Percentiles rank a stretch among this genome's conserved stretches.
These are phyloP conservation scores for Corythornis vintsioides DNA, from an alignment of 2,113 vertebrate species.

Conservation along the genomic window DNA sequence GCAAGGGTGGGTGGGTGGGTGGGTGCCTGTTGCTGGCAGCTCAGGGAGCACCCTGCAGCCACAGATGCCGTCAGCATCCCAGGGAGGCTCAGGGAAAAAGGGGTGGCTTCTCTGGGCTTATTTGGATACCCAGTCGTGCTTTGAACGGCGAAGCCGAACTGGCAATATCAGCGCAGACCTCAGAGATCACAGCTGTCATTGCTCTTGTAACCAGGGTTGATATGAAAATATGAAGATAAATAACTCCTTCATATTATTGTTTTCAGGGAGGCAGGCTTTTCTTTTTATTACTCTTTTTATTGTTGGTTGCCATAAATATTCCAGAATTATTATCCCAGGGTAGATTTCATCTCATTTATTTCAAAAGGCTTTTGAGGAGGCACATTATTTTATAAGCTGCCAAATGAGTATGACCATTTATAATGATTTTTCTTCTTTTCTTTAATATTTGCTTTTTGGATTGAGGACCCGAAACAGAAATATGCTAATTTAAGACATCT, in stretches of 20 bases:
- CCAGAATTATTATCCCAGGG: slow-evolving; percentile 53
- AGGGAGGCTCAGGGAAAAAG: not conserved
- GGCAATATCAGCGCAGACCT: not conserved
- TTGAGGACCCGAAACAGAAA: slow-evolving; percentile 61
- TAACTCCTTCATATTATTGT: slow-evolving; percentile 60
- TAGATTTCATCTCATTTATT: slow-evolving; percentile 67
- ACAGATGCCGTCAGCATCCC: not conserved
- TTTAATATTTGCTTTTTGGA: slow-evolving; percentile 65
- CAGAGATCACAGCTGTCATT: slow-evolving; percentile 25
- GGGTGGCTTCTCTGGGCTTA: not conserved
- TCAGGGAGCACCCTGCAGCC: not conserved
- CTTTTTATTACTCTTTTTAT: slow-evolving; percentile 66
- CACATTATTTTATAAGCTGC: slow-evolving; percentile 58
- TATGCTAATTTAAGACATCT: slow-evolving; percentile 70
- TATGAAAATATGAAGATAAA: slow-evolving; percentile 58
- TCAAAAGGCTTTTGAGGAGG: slow-evolving; percentile 56
- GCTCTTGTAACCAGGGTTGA: slow-evolving; percentile 24
- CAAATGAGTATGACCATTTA: slow-evolving; percentile 63
- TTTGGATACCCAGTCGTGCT: not conserved
- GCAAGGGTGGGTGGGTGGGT: not conserved
- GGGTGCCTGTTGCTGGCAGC: not conserved
- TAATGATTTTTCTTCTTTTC: slow-evolving; percentile 52
- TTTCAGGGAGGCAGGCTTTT: slow-evolving; percentile 55
- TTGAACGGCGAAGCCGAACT: not conserved
- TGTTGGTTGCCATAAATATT: slow-evolving; percentile 65